phyloP scores from a whole-genome alignment of 2,797 vertebrate genomes.

The Aldrovandia affinis region DNA sequence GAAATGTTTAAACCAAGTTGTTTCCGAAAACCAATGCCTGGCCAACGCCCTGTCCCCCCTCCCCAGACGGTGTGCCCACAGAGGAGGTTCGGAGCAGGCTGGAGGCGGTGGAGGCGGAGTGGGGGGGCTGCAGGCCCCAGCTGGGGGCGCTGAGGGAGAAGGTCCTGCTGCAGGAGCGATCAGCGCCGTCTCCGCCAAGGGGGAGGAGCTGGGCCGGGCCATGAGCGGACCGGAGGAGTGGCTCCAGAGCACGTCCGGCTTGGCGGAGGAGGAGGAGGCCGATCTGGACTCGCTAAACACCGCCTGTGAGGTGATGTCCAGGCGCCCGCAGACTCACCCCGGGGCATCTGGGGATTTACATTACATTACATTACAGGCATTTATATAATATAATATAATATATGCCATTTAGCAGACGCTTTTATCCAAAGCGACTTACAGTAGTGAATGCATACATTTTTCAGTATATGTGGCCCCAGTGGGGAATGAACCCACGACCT shows the following conservation, averaged over 20 bases:
- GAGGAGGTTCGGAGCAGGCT: conserved; percentile 61
- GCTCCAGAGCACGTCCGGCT: conserved; percentile 57
- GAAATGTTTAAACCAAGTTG: no score
- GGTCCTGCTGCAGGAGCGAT: conserved; percentile 76
- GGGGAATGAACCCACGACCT: no score
- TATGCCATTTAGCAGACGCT: no score
- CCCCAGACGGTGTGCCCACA: conserved; percentile 69
- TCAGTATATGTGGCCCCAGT: no score
- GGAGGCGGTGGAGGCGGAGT: conserved; percentile 75
- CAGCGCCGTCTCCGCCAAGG: conserved; percentile 70
- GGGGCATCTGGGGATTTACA: neutral
- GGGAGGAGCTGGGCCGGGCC: conserved; percentile 72
- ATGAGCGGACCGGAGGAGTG: conserved; percentile 78
- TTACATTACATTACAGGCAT: no score
- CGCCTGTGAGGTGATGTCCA: conserved; percentile 78
- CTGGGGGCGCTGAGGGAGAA: conserved; percentile 74
- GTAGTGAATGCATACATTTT: no score
- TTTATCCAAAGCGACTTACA: no score
- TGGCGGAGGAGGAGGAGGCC: conserved; percentile 48
- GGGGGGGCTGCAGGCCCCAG: conserved; percentile 72
- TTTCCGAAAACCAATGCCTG: no score
- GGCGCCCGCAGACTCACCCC: conserved; percentile 22
- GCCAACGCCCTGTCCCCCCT: no score
- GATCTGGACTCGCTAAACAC: conserved; percentile 65
- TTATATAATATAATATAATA: no score